Conservation (phyloP, 2,113 vertebrate genomes). For the Pterocles gutturalis region DNA sequence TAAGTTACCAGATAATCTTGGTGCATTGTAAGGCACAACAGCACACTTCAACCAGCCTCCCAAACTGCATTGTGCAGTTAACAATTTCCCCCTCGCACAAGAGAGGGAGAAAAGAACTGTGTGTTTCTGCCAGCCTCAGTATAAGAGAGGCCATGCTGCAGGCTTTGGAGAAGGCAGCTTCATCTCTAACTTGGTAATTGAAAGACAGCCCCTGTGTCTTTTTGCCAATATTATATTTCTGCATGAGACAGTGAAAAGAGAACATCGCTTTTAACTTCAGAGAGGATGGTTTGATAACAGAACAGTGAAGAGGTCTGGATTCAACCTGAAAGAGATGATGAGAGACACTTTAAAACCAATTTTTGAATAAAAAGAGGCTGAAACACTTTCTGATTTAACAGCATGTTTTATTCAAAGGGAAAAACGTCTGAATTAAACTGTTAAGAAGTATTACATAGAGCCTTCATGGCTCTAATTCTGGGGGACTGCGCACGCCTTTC, state of each 20-base stretch:
- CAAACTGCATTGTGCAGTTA: conserved; percentile 23
- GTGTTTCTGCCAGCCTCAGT: neutral
- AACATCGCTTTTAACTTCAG: conserved; percentile 44
- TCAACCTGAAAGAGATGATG: conserved; percentile 19
- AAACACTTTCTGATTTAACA: conserved; percentile 31
- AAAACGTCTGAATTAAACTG: neutral
- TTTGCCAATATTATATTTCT: neutral
- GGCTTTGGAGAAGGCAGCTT: conserved; percentile 43
- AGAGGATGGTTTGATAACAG: conserved; percentile 37
- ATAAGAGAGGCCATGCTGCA: conserved; percentile 8
- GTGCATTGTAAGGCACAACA: neutral
- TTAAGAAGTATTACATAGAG: neutral
- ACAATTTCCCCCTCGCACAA: neutral
- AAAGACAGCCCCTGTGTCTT: neutral
- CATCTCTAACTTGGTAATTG: conserved; percentile 47
- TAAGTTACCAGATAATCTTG: neutral
- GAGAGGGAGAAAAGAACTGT: neutral
- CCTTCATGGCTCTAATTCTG: neutral
- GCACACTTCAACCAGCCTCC: neutral
- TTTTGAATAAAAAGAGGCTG: conserved; percentile 38
- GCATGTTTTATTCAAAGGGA: conserved; percentile 15
- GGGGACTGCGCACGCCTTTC: neutral
- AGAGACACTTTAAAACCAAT: conserved; percentile 48
- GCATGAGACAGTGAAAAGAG: conserved; percentile 5
- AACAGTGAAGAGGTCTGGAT: conserved; percentile 24